These are phyloP conservation scores for Julus scanicus DNA, from an alignment of 2,888 invertebrate genomes.

Conservation along the genomic window DNA sequence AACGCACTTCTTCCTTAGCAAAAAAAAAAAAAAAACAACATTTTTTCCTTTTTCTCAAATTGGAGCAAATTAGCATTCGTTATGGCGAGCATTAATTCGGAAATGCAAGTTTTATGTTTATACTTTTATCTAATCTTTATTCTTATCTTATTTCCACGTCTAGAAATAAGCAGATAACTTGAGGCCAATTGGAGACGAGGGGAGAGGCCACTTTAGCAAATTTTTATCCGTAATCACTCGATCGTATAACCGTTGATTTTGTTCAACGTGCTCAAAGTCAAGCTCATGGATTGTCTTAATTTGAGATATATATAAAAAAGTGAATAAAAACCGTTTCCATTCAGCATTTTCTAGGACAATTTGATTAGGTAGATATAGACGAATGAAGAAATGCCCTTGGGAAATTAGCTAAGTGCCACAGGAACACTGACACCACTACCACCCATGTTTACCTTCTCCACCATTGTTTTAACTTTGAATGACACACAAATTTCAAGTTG, in stretches of 20 bases:
- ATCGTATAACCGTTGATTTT: too few species aligned
- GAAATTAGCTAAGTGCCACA: constrained; percentile 14
- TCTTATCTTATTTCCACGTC: background rate
- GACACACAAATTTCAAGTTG: background rate
- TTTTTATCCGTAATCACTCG: too few species aligned
- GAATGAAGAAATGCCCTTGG: background rate
- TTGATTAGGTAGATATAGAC: constrained; percentile 16
- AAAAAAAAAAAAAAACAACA: too few species aligned
- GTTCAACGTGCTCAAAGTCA: background rate
- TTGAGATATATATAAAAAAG: constrained; percentile 12
- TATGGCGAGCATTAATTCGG: background rate
- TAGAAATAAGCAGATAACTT: background rate
- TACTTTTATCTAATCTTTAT: background rate
- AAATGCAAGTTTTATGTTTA: background rate
- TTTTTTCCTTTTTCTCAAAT: background rate
- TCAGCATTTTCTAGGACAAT: background rate
- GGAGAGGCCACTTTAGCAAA: too few species aligned
- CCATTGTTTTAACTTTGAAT: background rate
- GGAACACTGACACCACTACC: background rate
- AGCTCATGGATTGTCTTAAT: background rate
- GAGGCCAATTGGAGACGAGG: background rate
- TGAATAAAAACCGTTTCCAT: background rate
- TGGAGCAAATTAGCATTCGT: background rate
- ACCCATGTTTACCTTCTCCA: constrained; percentile 3
- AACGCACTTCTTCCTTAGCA: background rate